Percentiles rank a stretch among this genome's conserved stretches.
Conservation (phyloP, 2,113 vertebrate genomes). For the Australoheros scitulus region DNA sequence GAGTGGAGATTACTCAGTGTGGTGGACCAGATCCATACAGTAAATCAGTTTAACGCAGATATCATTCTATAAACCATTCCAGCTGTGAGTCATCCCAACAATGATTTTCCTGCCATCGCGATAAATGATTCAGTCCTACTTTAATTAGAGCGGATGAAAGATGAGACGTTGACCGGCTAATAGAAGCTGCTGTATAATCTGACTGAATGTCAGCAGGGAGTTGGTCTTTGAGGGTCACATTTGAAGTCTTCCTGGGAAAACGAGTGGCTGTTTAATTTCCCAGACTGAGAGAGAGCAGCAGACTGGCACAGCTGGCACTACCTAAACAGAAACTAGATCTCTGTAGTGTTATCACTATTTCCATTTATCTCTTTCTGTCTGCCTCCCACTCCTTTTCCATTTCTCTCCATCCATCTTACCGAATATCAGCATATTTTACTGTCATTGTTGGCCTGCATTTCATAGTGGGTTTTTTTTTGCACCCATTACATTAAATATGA, state of each 20-base stretch:
- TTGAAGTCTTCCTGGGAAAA: constrained; percentile 17
- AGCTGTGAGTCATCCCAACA: constrained; percentile 27
- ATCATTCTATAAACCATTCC: background rate
- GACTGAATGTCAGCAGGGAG: constrained; percentile 14
- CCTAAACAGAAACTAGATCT: constrained; percentile 57
- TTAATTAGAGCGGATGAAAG: background rate
- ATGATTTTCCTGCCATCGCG: constrained; percentile 30
- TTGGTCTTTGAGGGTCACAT: background rate
- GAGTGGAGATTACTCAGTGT: background rate
- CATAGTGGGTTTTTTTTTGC: background rate
- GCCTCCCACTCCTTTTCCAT: background rate
- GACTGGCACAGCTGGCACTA: constrained; percentile 47
- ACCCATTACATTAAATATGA: background rate
- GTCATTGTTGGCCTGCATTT: background rate
- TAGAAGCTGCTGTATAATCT: background rate
- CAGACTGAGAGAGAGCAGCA: constrained; percentile 30
- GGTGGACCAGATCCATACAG: background rate
- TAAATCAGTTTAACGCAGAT: constrained; percentile 18
- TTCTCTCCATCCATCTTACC: background rate
- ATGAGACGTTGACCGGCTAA: constrained; percentile 3
- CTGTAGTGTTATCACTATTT: constrained; percentile 11
- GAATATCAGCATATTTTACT: background rate
- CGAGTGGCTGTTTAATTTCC: constrained; percentile 37
- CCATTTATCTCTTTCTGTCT: constrained; percentile 14
- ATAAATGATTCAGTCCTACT: background rate